phyloP scores from a whole-genome alignment of 2,113 vertebrate species.

The Aythya baeri region DNA sequence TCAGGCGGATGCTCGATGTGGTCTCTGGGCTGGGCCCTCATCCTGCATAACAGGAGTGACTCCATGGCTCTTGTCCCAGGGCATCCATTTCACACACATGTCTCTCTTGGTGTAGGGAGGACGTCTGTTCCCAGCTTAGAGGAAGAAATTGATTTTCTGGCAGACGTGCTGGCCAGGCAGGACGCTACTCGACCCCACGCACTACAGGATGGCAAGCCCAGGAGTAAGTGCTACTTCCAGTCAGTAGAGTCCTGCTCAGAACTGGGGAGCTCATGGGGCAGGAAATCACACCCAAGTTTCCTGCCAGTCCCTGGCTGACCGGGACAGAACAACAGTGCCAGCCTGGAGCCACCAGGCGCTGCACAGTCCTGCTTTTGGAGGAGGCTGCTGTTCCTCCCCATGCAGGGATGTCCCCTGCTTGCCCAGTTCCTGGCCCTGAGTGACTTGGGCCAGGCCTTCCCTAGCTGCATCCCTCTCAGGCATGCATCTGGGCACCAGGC shows the following conservation, averaged over 20 bases:
- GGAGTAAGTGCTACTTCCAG: neutral
- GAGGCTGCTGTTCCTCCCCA: neutral
- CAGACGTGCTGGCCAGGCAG: conserved; percentile 82
- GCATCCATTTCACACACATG: fast-evolving
- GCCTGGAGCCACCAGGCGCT: neutral
- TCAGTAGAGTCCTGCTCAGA: neutral
- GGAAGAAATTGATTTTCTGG: conserved; percentile 88
- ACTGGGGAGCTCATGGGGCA: neutral
- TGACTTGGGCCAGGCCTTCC: too few species aligned
- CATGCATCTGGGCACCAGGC: neutral
- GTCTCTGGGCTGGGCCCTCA: neutral
- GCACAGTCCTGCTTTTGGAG: neutral
- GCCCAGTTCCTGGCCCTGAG: neutral
- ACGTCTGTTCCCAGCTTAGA: conserved; percentile 74
- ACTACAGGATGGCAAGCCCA: conserved; percentile 69
- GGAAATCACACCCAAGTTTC: neutral
- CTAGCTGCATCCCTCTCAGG: too few species aligned
- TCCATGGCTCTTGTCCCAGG: fast-evolving
- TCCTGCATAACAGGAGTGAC: neutral
- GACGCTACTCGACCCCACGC: conserved; percentile 38
- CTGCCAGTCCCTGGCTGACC: neutral
- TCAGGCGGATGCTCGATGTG: fast-evolving
- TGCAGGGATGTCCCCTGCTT: neutral
- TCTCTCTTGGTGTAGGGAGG: neutral
- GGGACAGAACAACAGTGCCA: neutral